Base-by-base conservation (phyloP, 2,797 vertebrate genomes). In the Argentina silus region DNA sequence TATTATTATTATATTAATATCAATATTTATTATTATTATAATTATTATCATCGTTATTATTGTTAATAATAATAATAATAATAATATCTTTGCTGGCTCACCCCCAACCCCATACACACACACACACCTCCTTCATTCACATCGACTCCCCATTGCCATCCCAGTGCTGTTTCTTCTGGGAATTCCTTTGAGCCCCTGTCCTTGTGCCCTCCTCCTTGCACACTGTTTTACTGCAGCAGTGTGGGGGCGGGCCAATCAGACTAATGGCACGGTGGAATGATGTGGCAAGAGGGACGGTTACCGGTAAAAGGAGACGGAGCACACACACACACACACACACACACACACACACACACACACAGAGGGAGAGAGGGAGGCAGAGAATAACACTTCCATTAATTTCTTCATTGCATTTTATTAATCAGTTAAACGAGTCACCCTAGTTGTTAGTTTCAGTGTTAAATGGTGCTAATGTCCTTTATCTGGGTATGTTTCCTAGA, bases 231-330 rank as follows among this genome's bases (percentile, higher is more conserved):
- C 43, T 61, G 61, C 48, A 56, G 11, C n/a, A 67, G 67, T 68
- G 74, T 57, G 67, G 72, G 83, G 61, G 75, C 72, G 64, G 79
- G 81, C 73, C 73, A 83, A 85, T 87, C 83, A 83, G 75, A 73
- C 64, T 85, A 72, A 75, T 57, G 57, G 81, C 75, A 80, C 74
- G 72, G 70, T 69, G 23, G 51, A 23, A 23, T 43, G 56, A 11
- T 15, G 6, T 10, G 56, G 19, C 19, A 23, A 23, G 45, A 10
- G 21, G 21, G 17, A 12, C n/a, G 1, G 47, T 45, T 65, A 65
- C 27, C 19, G 42, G 71, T 73, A 53, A 73, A 56, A 23, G 71
- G 50, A 55, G 27, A 17, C 66, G 7, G 48, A 42, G 65, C 14
- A 36, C 27, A 36, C n/a, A n/a, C n/a, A n/a, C n/a, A n/a, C n/a